These are phyloP conservation scores for Colletes gigas DNA, from an alignment of 1,140 invertebrate species.

Conservation along the genomic window DNA sequence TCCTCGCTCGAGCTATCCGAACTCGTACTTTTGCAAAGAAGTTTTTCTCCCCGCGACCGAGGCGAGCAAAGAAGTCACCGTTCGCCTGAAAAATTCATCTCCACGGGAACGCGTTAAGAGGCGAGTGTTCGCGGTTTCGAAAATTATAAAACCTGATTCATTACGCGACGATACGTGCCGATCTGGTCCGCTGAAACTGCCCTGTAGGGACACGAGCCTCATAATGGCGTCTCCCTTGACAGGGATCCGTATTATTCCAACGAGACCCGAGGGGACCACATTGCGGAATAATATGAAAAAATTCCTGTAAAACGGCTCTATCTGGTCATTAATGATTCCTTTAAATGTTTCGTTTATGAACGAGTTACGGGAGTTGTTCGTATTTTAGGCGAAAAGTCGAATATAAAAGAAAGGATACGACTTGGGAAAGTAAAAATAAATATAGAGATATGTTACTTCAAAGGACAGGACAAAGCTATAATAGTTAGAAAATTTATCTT, in stretches of 20 bases:
- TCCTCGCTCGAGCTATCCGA: background rate
- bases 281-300: background rate
- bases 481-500: too few species aligned
- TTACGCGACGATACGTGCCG: background rate
- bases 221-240: background rate
- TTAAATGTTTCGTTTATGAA: too few species aligned
- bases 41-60: too few species aligned
- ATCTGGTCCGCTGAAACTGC: background rate
- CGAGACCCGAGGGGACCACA: background rate
- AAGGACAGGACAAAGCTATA: too few species aligned
- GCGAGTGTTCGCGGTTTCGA: background rate
- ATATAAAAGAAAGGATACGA: too few species aligned
- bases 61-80: too few species aligned
- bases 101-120: background rate
- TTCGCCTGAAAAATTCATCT: too few species aligned
- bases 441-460: background rate
- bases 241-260: background rate
- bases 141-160: conserved; percentile 1
- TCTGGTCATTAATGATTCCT: background rate
- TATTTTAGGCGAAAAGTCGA: too few species aligned
- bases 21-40: background rate
- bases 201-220: background rate
- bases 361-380: too few species aligned
- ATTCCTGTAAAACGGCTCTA: background rate
- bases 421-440: too few species aligned